Conservation (phyloP, 2,888 invertebrate species). For the Holacanthella duospinosa region DNA sequence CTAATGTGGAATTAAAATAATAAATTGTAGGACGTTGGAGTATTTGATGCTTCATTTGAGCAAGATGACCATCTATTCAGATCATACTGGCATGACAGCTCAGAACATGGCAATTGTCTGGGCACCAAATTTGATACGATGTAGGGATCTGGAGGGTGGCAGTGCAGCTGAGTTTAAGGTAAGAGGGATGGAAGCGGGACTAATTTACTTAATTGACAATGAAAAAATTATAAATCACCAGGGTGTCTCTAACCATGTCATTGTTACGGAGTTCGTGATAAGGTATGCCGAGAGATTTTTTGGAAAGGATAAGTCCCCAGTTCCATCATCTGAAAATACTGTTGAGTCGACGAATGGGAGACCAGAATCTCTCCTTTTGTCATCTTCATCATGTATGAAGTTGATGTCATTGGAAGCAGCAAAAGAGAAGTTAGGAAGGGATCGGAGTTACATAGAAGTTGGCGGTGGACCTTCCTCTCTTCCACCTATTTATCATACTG, state of each 20-base stretch:
- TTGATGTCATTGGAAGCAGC: slow-evolving; percentile 81
- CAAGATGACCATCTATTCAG: slow-evolving; percentile 73
- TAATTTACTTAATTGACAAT: too few species aligned
- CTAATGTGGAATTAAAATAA: too few species aligned
- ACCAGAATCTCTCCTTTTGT: slow-evolving; percentile 83
- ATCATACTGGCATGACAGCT: slow-evolving; percentile 91
- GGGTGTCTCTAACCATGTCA: slow-evolving; percentile 72
- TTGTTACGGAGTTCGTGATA: slow-evolving; percentile 92
- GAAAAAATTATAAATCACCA: too few species aligned
- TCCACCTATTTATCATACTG: slow-evolving; percentile 76
- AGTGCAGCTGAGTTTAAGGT: slow-evolving; percentile 60
- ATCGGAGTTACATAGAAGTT: slow-evolving; percentile 63
- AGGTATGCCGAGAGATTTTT: slow-evolving; percentile 81
- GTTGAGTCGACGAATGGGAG: slow-evolving; percentile 47
- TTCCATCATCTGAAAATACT: slow-evolving; percentile 31
- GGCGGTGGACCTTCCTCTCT: slow-evolving; percentile 63
- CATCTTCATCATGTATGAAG: slow-evolving; percentile 81
- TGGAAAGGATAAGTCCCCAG: slow-evolving; percentile 51
- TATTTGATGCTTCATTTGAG: slow-evolving; percentile 88
- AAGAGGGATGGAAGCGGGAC: too few species aligned
- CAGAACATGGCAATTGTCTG: slow-evolving; percentile 96
- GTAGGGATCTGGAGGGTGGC: slow-evolving; percentile 74
- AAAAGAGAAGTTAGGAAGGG: slow-evolving; percentile 41
- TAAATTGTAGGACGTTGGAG: slow-evolving; percentile 66
- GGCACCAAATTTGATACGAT: slow-evolving; percentile 92